Evolutionary conservation across 1,140 invertebrate genomes (phyloP).

Genomic region (Paralvinella palmiformis): DNA sequence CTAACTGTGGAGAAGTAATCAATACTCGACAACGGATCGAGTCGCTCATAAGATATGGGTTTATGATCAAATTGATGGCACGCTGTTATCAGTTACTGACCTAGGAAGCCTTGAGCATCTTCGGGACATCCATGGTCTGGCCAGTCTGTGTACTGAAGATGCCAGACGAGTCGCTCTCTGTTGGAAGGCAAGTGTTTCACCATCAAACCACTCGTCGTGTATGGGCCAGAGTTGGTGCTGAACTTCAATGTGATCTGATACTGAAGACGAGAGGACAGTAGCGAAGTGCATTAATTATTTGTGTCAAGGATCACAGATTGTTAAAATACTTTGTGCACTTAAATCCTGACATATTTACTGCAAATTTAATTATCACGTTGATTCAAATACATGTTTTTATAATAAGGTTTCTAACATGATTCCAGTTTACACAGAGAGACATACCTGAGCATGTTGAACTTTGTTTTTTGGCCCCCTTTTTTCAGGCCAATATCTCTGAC

Average conservation of each 20-base stretch:
- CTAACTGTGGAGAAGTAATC: too few relatives aligned
- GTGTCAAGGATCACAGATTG: too few relatives aligned
- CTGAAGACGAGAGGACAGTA: neutral
- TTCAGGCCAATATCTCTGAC: conserved; percentile 84
- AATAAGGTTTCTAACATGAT: too few relatives aligned
- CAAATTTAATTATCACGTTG: too few relatives aligned
- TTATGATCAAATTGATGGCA: neutral
- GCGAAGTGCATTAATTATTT: too few relatives aligned
- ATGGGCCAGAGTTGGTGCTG: conserved; percentile 32
- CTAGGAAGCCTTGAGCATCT: conserved; percentile 72
- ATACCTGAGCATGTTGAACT: conserved; percentile 56
- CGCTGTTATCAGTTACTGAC: neutral
- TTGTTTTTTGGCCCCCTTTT: conserved; percentile 53
- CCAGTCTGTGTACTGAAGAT: conserved; percentile 92
- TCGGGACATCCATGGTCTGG: conserved; percentile 97
- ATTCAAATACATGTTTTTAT: too few relatives aligned
- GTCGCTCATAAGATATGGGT: too few relatives aligned
- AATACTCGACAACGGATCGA: too few relatives aligned
- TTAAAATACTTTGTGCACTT: too few relatives aligned
- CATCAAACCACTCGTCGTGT: conserved; percentile 31
- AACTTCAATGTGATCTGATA: conserved; percentile 37
- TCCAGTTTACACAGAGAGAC: conserved; percentile 27
- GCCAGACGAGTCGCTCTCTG: conserved; percentile 60
- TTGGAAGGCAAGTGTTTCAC: conserved; percentile 16
- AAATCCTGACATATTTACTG: too few relatives aligned